These are phyloP conservation scores for Lepus oiostolus DNA, from an alignment of 2,797 vertebrate genomes.

Conservation along the genomic window DNA sequence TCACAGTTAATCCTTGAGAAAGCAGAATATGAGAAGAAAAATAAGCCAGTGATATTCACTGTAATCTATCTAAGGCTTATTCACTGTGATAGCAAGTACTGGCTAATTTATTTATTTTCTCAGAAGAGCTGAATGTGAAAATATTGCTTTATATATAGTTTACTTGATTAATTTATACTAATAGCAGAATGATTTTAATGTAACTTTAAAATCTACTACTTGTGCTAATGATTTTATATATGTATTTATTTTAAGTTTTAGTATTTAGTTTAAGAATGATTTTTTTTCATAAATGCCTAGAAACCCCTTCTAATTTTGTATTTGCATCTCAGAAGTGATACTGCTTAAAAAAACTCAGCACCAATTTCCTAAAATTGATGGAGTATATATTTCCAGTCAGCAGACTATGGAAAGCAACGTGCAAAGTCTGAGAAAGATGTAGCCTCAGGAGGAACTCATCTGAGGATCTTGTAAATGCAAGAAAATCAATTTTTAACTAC, in stretches of 20 bases:
- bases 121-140: conserved; percentile 1
- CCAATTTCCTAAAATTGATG: background rate
- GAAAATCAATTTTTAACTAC: background rate
- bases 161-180: conserved; percentile 10
- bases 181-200: background rate
- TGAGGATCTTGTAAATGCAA: background rate
- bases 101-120: conserved; percentile 50
- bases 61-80: background rate
- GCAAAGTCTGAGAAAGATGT: background rate
- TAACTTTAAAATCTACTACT: background rate
- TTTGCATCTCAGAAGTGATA: conserved; percentile 48
- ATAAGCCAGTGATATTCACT: background rate
- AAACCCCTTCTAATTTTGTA: background rate
- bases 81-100: background rate
- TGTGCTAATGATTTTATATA: background rate
- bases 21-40: conserved; percentile 64
- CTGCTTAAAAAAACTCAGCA: background rate
- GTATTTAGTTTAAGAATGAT: conserved; percentile 50
- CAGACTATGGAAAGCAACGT: background rate
- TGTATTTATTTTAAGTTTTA: conserved; percentile 42
- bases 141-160: background rate
- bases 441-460: background rate
- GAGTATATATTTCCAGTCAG: background rate
- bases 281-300: background rate
- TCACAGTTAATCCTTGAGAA: conserved; percentile 66